These are phyloP conservation scores for Scopus umbretta DNA, from an alignment of 2,113 vertebrate genomes.

Conservation along the genomic window DNA sequence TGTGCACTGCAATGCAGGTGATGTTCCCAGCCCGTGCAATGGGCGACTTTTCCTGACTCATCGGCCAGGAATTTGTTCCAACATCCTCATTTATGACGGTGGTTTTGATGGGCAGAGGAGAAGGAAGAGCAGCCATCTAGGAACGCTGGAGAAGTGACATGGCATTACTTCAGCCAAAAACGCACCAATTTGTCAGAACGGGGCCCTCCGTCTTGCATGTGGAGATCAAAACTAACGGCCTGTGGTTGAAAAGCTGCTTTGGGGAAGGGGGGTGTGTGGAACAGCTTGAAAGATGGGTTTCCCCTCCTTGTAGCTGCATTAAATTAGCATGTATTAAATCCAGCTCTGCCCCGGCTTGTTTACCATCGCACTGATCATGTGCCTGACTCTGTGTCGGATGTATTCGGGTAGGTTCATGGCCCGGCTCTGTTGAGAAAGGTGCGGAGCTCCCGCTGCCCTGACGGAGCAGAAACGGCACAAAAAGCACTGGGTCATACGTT, in stretches of 20 bases:
- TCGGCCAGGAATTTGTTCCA: background rate
- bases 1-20: background rate
- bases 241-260: background rate
- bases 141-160: background rate
- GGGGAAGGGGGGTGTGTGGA: background rate
- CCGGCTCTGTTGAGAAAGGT: background rate
- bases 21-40: background rate
- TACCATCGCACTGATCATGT: background rate
- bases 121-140: background rate
- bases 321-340: background rate
- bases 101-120: background rate
- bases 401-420: background rate
- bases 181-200: rapidly evolving
- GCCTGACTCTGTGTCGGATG: background rate
- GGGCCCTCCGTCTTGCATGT: background rate
- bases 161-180: background rate
- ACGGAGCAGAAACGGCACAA: background rate
- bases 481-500: background rate
- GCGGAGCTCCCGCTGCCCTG: background rate
- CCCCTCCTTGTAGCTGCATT: background rate
- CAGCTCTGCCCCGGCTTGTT: background rate
- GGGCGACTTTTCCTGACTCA: background rate
- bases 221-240: background rate
- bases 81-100: background rate
- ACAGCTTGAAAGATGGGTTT: background rate